These are phyloP conservation scores for Gymnothorax javanicus DNA, from an alignment of 2,797 vertebrate genomes.

Conservation along the genomic window DNA sequence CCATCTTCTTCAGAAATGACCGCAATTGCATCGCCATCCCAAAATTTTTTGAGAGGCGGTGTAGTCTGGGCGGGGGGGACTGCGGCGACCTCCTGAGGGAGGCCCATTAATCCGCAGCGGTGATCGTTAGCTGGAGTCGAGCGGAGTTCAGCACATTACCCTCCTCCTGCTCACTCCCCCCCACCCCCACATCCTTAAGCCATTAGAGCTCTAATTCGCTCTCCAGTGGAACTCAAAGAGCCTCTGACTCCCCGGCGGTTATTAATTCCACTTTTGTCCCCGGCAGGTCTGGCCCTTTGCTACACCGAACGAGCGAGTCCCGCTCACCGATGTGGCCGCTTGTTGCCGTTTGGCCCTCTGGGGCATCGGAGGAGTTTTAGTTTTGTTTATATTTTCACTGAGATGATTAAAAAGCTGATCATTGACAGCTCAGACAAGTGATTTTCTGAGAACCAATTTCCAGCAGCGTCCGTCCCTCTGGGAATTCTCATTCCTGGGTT, in stretches of 20 bases:
- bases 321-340: neutral
- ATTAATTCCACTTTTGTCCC: constrained; percentile 14
- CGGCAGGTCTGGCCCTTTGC: neutral
- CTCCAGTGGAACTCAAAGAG: neutral
- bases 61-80: neutral
- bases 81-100: neutral
- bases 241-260: neutral
- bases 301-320: neutral
- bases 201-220: neutral
- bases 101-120: neutral
- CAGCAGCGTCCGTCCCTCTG: neutral
- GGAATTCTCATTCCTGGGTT: neutral
- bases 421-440: too few species aligned
- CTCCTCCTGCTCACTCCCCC: too few species aligned
- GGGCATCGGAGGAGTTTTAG: neutral
- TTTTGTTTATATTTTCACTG: neutral
- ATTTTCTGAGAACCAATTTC: too few species aligned
- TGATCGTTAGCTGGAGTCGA: constrained; percentile 1
- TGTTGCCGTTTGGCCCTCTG: neutral
- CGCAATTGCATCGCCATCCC: too few species aligned
- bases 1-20: too few species aligned
- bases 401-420: too few species aligned
- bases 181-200: too few species aligned
- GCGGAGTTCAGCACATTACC: neutral
- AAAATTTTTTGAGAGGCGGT: neutral